A percentile compares a stretch with the other conserved stretches of the same genome.
Evolutionary conservation across 2,888 invertebrate genomes (phyloP).

Genomic region (Polylopha cassiicola): DNA sequence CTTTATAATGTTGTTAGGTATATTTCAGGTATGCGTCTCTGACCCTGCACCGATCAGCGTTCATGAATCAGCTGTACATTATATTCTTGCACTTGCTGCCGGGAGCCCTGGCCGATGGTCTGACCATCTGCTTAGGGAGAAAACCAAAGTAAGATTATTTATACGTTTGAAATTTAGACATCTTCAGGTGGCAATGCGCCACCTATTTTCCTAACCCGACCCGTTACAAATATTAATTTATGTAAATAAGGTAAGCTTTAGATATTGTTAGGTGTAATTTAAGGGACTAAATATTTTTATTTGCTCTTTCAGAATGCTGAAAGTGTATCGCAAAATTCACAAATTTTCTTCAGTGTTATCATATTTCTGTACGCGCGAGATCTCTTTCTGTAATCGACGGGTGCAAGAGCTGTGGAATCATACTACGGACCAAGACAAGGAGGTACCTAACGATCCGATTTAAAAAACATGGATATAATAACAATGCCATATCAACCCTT

Average conservation of each 20-base stretch:
- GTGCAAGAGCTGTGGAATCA: slow-evolving; percentile 75
- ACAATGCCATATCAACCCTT: no score
- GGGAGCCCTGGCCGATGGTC: slow-evolving; percentile 81
- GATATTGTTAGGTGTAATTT: neutral
- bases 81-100: slow-evolving; percentile 84
- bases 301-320: slow-evolving; percentile 80
- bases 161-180: neutral
- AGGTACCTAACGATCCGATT: slow-evolving; percentile 35
- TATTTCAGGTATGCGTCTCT: slow-evolving; percentile 74
- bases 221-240: no score
- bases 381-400: slow-evolving; percentile 82
- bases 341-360: slow-evolving; percentile 84
- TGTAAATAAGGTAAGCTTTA: no score
- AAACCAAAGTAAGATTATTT: slow-evolving; percentile 78
- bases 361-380: slow-evolving; percentile 86
- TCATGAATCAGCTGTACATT: slow-evolving; percentile 71
- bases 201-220: no score
- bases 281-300: neutral
- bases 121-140: slow-evolving; percentile 79
- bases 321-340: slow-evolving; percentile 87
- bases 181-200: no score
- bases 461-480: no score
- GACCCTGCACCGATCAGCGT: slow-evolving; percentile 74
- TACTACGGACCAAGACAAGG: slow-evolving; percentile 49
- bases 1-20: slow-evolving; percentile 25